Conservation (phyloP, 2,113 vertebrate species). For the Opisthocomus hoazin region DNA sequence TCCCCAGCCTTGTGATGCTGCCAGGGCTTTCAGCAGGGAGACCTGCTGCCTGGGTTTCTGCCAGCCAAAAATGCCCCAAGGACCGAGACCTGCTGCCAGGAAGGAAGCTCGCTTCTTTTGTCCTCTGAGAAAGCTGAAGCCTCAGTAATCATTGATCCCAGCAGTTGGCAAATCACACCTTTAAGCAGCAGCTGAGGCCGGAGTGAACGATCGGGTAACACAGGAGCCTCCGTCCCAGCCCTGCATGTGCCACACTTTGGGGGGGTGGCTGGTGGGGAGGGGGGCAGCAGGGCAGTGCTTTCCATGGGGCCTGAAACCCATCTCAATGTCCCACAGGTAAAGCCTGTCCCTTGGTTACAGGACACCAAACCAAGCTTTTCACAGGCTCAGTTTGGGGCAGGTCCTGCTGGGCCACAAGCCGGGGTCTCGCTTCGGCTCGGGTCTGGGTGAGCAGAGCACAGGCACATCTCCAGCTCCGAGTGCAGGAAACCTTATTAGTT, state of each 20-base stretch:
- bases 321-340: background rate
- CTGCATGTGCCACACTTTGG: background rate
- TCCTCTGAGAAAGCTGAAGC: background rate
- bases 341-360: background rate
- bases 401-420: accelerated
- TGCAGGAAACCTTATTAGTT: background rate
- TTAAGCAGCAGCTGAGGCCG: background rate
- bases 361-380: accelerated
- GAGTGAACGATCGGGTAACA: background rate
- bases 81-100: background rate
- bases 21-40: background rate
- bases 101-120: background rate
- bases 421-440: accelerated
- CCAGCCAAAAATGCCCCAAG: background rate
- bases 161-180: background rate
- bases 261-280: accelerated
- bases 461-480: accelerated
- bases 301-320: background rate
- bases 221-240: background rate
- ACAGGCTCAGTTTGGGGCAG: background rate
- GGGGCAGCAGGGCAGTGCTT: background rate
- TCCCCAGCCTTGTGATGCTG: background rate
- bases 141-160: background rate
- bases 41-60: background rate
- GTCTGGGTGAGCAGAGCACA: background rate